Base-by-base conservation (phyloP, 2,888 invertebrate genomes). In the Xanthia icteritia region DNA sequence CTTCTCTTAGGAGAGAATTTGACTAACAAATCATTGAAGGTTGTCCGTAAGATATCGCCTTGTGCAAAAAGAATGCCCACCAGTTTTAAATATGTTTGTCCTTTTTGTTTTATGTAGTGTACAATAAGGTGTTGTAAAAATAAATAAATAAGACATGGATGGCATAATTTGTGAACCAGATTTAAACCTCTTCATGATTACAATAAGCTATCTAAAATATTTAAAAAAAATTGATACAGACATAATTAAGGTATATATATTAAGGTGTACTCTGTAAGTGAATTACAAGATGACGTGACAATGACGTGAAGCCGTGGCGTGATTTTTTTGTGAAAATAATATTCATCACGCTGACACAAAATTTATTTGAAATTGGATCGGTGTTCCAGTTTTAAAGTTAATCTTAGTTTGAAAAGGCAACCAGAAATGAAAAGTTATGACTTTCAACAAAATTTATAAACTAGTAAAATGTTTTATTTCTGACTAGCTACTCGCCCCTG, bases 301-400 rank as follows among this genome's bases (percentile, higher is more conserved):
- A 20, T 15, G 20, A 48, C 17, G 17, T 48, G 48, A 51, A 20
- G 8, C 20, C 51, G 20, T 20, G 8, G 8, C 20, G 4, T 56
- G 48, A 36, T 39, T 71, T 51, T 66, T 51, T 15, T 13, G 0
- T 2, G 27, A 11, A 45, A 39, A 51, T 20, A 39, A 51, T 20
- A n/a, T 68, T 23, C 48, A 51, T 42, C n/a, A 36, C 42, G 11
- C 8, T 54, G 27, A 39, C 27, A 8, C 13, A 42, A 27, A 42
- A 66, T 67, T 54, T 27, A 54, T 66, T 74, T 13, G 2, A 54
- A 69, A 56, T 13, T 66, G 23, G 65, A 48, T 82, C 65, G 9
- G 5, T n/a, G 68, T 23, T 45, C 66, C 31, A 73, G 15, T 80
- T 77, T n/a, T n/a, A 54, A 63, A 80, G 15, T 73, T 42, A 56